Evolutionary conservation across 2,888 invertebrate species (phyloP).

Genomic region (Cephus rjabovi): DNA sequence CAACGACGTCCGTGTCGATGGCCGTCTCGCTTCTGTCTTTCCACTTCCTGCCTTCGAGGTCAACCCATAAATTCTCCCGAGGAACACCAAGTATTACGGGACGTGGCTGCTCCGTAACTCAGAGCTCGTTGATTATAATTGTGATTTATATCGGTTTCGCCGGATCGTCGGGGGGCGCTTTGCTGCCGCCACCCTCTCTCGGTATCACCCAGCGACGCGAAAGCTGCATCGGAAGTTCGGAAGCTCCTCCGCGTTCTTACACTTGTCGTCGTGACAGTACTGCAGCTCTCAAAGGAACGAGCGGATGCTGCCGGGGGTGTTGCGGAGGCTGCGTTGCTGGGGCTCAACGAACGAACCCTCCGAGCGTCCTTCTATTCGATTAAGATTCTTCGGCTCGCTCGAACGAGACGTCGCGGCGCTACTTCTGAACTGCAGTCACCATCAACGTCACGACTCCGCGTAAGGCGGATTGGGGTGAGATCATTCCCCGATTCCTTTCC

Average conservation of each 20-base stretch:
- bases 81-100: slow-evolving; percentile 15
- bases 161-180: neutral
- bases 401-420: slow-evolving; percentile 35
- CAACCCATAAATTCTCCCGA: neutral
- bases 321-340: neutral
- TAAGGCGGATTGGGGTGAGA: slow-evolving; percentile 34
- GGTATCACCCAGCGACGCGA: neutral
- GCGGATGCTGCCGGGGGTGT: neutral
- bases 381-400: slow-evolving; percentile 29
- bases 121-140: slow-evolving; percentile 57
- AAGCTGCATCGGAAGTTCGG: neutral
- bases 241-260: neutral
- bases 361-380: slow-evolving; percentile 42
- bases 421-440: slow-evolving; percentile 15
- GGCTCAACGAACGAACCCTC: neutral
- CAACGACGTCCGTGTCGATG: too few species aligned
- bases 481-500: slow-evolving; percentile 22
- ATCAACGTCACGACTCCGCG: slow-evolving; percentile 35
- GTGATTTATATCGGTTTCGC: slow-evolving; percentile 46
- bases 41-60: neutral
- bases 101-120: slow-evolving; percentile 24
- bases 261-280: slow-evolving; percentile 28
- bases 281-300: neutral
- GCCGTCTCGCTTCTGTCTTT: too few species aligned
- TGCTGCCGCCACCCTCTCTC: neutral